These are phyloP conservation scores for Nomada ruficornis DNA, from an alignment of 2,888 invertebrate genomes.

Conservation along the genomic window DNA sequence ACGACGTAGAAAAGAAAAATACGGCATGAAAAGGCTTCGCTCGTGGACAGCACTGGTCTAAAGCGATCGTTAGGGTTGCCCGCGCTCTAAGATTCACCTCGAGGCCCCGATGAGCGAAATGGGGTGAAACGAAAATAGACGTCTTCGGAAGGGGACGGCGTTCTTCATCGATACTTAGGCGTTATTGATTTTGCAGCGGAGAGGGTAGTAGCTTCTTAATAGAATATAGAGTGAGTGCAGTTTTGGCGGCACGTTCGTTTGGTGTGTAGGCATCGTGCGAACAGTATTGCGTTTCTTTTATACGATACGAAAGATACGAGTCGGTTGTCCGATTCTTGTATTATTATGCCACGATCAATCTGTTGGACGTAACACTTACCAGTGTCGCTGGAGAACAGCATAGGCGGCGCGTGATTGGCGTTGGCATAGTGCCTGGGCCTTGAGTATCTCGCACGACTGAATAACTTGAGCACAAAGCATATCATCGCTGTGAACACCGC, in stretches of 20 bases:
- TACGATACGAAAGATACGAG: neutral
- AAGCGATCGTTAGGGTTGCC: neutral
- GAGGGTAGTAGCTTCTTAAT: constrained; percentile 14
- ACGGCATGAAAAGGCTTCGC: neutral
- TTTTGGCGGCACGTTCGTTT: neutral
- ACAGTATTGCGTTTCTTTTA: neutral
- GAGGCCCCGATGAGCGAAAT: constrained; percentile 25
- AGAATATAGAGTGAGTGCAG: constrained; percentile 4
- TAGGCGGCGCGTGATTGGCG: constrained; percentile 93
- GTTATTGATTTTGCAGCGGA: constrained; percentile 56
- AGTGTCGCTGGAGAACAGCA: constrained; percentile 94
- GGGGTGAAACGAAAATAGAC: constrained; percentile 60
- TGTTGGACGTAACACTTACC: constrained; percentile 85
- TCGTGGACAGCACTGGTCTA: constrained; percentile 1
- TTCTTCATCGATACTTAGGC: constrained; percentile 53
- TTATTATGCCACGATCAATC: neutral
- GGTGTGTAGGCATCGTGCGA: neutral
- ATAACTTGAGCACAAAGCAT: constrained; percentile 95
- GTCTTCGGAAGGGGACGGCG: constrained; percentile 40
- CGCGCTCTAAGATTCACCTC: constrained; percentile 31
- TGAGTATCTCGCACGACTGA: constrained; percentile 88
- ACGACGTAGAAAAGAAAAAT: neutral
- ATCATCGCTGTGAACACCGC: constrained; percentile 94
- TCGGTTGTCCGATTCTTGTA: neutral
- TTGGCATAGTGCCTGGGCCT: constrained; percentile 92